These are phyloP conservation scores for Lithobates sylvaticus DNA, from an alignment of 2,797 vertebrate species.

Conservation along the genomic window DNA sequence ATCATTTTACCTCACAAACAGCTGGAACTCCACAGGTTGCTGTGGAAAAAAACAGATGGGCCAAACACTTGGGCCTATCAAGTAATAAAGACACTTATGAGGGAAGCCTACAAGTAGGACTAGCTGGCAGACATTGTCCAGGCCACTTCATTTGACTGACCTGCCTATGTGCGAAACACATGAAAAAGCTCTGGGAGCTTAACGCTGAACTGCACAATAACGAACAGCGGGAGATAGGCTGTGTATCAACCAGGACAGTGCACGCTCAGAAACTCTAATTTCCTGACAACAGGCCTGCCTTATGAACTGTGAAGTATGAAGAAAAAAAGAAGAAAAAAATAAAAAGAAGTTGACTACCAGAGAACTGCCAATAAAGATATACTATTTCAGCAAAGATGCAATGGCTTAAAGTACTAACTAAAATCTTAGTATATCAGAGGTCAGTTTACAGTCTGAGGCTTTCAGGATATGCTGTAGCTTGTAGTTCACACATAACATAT, in stretches of 20 bases:
- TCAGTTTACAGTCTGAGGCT: background rate
- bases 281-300: constrained; percentile 32
- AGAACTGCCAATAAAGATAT: constrained; percentile 3
- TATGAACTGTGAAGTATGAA: constrained; percentile 30
- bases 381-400: background rate
- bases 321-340: background rate
- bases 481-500: background rate
- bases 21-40: constrained; percentile 29
- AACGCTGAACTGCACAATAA: constrained; percentile 42
- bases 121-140: constrained; percentile 42
- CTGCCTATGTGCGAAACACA: constrained; percentile 51
- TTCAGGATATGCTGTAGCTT: background rate
- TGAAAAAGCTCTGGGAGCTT: constrained; percentile 43
- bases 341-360: background rate
- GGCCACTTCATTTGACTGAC: constrained; percentile 45
- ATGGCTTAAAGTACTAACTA: background rate
- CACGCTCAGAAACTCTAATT: constrained; percentile 20
- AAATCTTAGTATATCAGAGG: background rate
- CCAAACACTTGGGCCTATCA: constrained; percentile 9
- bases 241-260: constrained; percentile 12
- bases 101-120: background rate
- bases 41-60: constrained; percentile 34
- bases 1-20: constrained; percentile 8
- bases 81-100: constrained; percentile 48
- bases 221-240: constrained; percentile 28